A percentile compares a stretch with the other conserved stretches of the same genome.
Conservation (phyloP, 2,113 vertebrate genomes). For the Callospermophilus lateralis region DNA sequence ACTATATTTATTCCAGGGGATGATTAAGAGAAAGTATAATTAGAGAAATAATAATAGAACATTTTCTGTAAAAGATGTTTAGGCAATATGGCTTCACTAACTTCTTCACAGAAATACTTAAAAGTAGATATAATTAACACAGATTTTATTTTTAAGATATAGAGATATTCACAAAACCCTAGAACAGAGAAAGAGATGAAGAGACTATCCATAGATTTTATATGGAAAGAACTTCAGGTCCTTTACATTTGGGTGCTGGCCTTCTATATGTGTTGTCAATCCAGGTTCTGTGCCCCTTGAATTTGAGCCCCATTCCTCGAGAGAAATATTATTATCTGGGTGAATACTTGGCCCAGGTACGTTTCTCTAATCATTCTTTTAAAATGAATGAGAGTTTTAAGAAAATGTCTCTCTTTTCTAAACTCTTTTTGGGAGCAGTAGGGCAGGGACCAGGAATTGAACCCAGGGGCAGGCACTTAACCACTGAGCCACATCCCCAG, state of each 20-base stretch:
- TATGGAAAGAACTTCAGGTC: neutral
- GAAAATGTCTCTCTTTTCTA: neutral
- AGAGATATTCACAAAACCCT: neutral
- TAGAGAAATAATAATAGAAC: neutral
- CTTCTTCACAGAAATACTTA: neutral
- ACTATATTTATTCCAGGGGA: neutral
- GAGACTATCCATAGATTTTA: neutral
- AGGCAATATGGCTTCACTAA: neutral
- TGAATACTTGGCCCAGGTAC: neutral
- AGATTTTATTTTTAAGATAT: neutral
- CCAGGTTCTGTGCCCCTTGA: neutral
- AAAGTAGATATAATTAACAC: neutral
- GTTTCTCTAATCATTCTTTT: neutral
- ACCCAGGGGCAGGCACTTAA: no score
- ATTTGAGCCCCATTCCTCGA: neutral
- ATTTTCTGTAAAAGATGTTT: neutral
- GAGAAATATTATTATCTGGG: neutral
- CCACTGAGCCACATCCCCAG: no score
- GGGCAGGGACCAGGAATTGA: no score
- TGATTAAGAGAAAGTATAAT: neutral
- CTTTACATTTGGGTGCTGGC: neutral
- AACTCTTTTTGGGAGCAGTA: no score
- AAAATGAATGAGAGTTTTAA: neutral
- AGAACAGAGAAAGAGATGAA: neutral
- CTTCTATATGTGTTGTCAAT: neutral